A percentile compares a stretch with the other conserved stretches of the same genome.
Conservation (phyloP, 2,113 vertebrate genomes). For the Bungarus multicinctus region DNA sequence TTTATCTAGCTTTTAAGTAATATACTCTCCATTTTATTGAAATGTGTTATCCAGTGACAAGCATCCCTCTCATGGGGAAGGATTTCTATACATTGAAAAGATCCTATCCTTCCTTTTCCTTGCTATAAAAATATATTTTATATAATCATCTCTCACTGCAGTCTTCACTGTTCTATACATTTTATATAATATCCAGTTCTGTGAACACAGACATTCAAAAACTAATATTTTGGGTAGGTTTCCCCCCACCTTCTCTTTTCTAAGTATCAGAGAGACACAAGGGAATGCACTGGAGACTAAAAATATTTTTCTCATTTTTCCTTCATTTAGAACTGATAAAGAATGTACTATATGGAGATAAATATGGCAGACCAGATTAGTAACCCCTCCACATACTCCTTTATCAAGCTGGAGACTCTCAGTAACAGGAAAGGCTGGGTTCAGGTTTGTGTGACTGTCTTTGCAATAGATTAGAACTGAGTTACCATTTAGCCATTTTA, state of each 20-base stretch:
- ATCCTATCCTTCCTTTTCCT: background rate
- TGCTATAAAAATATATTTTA: background rate
- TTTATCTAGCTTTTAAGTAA: background rate
- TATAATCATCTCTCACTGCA: background rate
- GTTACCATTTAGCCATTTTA: background rate
- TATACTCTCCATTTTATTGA: background rate
- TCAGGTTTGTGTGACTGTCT: background rate
- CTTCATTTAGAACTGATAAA: background rate
- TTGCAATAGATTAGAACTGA: background rate
- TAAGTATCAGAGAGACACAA: background rate
- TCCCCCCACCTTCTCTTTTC: background rate
- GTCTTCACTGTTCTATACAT: background rate
- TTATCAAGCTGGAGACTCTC: background rate
- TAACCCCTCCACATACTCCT: background rate
- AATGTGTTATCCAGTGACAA: background rate
- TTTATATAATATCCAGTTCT: background rate
- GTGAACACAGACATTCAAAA: background rate
- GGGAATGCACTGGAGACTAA: background rate
- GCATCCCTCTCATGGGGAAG: background rate
- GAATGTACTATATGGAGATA: background rate
- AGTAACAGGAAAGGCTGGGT: background rate
- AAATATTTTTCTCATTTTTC: background rate
- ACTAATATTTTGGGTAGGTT: background rate
- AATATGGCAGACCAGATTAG: background rate
- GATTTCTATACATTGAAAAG: background rate